Conservation (phyloP, 2,888 invertebrate genomes). For the Andrena hattorfiana region DNA sequence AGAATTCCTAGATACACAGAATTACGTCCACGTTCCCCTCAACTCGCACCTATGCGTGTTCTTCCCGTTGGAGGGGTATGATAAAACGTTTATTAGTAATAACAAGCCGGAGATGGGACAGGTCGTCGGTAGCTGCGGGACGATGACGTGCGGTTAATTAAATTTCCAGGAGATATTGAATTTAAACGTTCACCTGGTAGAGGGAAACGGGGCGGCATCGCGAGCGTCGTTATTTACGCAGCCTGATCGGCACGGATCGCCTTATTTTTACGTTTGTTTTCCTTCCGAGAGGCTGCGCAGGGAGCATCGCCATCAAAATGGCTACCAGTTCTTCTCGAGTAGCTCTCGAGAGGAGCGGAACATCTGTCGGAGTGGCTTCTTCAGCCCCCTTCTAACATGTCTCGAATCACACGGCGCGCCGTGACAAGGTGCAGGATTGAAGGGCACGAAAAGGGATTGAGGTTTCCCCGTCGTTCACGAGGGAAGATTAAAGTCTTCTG, state of each 20-base stretch:
- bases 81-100: slow-evolving; percentile 21
- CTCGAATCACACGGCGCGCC: slow-evolving; percentile 56
- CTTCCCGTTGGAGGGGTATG: not conserved
- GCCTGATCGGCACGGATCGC: slow-evolving; percentile 30
- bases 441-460: slow-evolving; percentile 67
- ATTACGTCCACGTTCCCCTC: not conserved
- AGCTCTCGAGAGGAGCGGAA: slow-evolving; percentile 69
- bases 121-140: not conserved
- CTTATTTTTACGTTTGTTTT: slow-evolving; percentile 64
- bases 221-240: slow-evolving; percentile 38
- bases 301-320: slow-evolving; percentile 67
- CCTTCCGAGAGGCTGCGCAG: slow-evolving; percentile 29
- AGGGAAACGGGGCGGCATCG: not conserved
- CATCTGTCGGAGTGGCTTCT: slow-evolving; percentile 75
- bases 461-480: slow-evolving; percentile 60
- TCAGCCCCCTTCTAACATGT: slow-evolving; percentile 57
- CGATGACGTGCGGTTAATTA: slow-evolving; percentile 14
- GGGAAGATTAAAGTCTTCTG: slow-evolving; percentile 68
- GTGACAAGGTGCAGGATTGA: slow-evolving; percentile 67
- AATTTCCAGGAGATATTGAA: slow-evolving; percentile 31
- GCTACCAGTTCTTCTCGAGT: slow-evolving; percentile 70
- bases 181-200: slow-evolving; percentile 12
- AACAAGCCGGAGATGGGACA: not conserved
- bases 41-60: too few relatives aligned
- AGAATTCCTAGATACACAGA: not conserved